phyloP scores from a whole-genome alignment of 2,888 invertebrate species.

The Drosophila monieri region DNA sequence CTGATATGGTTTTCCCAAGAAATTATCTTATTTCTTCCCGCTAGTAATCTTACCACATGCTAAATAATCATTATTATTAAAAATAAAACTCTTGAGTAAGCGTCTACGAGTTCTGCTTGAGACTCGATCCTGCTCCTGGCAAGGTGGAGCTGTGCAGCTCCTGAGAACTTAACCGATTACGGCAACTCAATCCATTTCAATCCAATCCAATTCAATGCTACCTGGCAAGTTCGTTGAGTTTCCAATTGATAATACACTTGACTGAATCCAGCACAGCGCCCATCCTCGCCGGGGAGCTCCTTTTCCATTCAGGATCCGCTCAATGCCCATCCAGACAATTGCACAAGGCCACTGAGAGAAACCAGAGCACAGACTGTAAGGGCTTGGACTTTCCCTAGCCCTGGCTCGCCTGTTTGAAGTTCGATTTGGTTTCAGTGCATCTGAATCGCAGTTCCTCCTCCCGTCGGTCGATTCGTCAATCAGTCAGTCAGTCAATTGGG shows the following conservation, averaged over 20 bases:
- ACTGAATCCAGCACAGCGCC: slow-evolving; percentile 51
- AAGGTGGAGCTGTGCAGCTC: too few relatives aligned
- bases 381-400: too few relatives aligned
- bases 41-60: too few relatives aligned
- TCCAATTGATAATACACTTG: slow-evolving; percentile 76
- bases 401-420: too few relatives aligned
- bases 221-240: slow-evolving; percentile 60
- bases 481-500: slow-evolving; percentile 53
- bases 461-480: slow-evolving; percentile 35
- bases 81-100: too few relatives aligned
- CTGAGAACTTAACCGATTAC: slow-evolving; percentile 25
- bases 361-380: background rate
- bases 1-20: too few relatives aligned
- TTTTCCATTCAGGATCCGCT: slow-evolving; percentile 44
- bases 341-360: slow-evolving; percentile 47
- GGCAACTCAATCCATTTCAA: slow-evolving; percentile 42
- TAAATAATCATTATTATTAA: background rate
- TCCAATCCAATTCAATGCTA: slow-evolving; percentile 48
- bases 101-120: background rate
- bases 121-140: background rate
- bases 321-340: slow-evolving; percentile 71
- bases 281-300: slow-evolving; percentile 4
- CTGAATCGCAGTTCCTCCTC: slow-evolving; percentile 15
- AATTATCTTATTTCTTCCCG: too few relatives aligned
- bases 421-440: slow-evolving; percentile 5